phyloP scores from a whole-genome alignment of 2,797 vertebrate genomes.

The Takifugu rubripes region DNA sequence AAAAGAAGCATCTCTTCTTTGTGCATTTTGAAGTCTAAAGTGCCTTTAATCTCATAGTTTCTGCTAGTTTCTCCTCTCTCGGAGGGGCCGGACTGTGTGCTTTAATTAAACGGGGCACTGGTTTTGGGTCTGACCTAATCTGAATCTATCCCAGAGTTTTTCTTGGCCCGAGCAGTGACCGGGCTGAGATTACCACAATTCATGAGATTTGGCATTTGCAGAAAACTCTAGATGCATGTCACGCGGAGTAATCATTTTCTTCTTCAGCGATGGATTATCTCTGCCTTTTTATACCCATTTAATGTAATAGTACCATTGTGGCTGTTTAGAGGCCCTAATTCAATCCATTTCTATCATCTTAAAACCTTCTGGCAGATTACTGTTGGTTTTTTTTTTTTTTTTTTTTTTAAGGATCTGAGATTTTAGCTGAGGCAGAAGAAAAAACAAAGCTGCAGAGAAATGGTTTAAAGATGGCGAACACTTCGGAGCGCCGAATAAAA shows the following conservation, averaged over 20 bases:
- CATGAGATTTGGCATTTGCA: conserved; percentile 56
- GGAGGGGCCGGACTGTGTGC: background rate
- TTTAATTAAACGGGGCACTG: conserved; percentile 1
- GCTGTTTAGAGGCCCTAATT: conserved; percentile 7
- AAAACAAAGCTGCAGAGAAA: conserved; percentile 18
- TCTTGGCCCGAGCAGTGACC: conserved; percentile 39
- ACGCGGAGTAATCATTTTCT: conserved; percentile 46
- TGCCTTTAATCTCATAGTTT: background rate
- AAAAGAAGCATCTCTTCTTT: background rate
- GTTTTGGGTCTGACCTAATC: conserved; percentile 41
- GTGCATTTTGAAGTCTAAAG: background rate
- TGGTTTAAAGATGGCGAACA: background rate
- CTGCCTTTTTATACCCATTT: conserved; percentile 34
- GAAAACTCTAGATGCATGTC: conserved; percentile 58
- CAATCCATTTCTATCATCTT: background rate
- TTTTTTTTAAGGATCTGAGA: too few species aligned
- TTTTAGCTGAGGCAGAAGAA: too few species aligned
- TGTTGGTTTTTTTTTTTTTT: too few species aligned
- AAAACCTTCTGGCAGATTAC: too few species aligned
- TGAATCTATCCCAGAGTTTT: conserved; percentile 49
- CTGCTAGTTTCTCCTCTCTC: background rate
- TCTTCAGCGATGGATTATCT: conserved; percentile 42
- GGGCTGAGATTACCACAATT: conserved; percentile 56
- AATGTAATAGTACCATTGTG: conserved; percentile 13
- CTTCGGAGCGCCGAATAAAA: too few species aligned